Evolutionary conservation across 2,888 invertebrate species (phyloP), one percentile per base, ranked within the genome.

Genomic region (Lasioglossum lativentre): DNA sequence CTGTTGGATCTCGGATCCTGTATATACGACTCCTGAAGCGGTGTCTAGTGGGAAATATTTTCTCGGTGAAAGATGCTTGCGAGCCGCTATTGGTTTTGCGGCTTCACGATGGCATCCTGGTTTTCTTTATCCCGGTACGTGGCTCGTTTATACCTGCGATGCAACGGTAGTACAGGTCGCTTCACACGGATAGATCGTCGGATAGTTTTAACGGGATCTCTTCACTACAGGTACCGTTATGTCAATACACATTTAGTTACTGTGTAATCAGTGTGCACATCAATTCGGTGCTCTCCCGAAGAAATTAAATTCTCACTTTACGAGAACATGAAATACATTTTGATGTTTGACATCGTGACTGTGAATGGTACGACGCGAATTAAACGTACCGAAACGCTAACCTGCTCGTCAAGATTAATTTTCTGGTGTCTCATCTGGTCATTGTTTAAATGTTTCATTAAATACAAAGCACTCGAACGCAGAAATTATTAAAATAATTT

Each of bases 1-100:
- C 71, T 77, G 78, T 56, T 56, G 66, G 75, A 84, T 80, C 59
- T n/a, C 56, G 71, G 78, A 84, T 80, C 78, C 66, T 19, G 74
- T 86, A 86, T 80, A 86, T 71, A 84, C 75, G 74, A 74, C 68
- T 85, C 76, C 59, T 71, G 76, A 38, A 42, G 30, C 40, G 74
- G 71, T 71, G 85, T 85, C 86, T 86, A 75, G 85, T 80, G 86
- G 86, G 86, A 86, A 86, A 85, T 86, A 86, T 80, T 86, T 86
- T 42, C 86, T 68, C 80, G 30, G 80, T 85, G 85, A 86, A 80
- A 85, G 85, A 80, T 80, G 72, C 80, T 75, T 75, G 66, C 71
- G 56, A 52, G 40, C 27, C 14, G 10, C 71, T 78, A 80, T 84
- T 75, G 85, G 75, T 78, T 80, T 68, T 80, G 75, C 10, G 78